Evolutionary conservation across 2,888 invertebrate species (phyloP).

Genomic region (Pseudoips prasinana): DNA sequence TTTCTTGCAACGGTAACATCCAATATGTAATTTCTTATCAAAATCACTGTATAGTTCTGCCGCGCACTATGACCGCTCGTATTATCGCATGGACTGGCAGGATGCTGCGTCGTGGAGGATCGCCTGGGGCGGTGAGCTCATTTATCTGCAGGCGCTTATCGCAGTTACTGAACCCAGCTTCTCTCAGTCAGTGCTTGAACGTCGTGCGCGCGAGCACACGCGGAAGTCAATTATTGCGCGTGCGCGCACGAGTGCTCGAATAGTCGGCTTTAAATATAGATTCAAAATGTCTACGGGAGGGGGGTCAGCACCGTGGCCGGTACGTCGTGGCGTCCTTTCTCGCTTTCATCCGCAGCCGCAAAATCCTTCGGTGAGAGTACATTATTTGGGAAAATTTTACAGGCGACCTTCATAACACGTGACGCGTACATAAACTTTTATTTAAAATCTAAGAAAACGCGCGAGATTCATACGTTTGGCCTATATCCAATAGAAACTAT

Average conservation of each 20-base stretch:
- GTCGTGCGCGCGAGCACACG: constrained; percentile 77
- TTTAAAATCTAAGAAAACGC: constrained; percentile 66
- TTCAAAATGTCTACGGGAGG: constrained; percentile 78
- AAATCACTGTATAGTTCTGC: constrained; percentile 31
- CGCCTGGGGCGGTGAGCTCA: constrained; percentile 77
- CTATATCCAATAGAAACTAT: constrained; percentile 74
- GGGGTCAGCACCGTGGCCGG: constrained; percentile 88
- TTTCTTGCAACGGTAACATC: constrained; percentile 67
- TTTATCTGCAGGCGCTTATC: constrained; percentile 73
- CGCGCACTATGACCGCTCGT: constrained; percentile 56
- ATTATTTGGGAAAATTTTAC: constrained; percentile 50
- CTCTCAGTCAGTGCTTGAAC: constrained; percentile 74
- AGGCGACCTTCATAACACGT: constrained; percentile 53
- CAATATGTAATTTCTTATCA: constrained; percentile 35
- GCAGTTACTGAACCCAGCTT: constrained; percentile 57
- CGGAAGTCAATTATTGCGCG: constrained; percentile 78
- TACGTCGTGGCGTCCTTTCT: constrained; percentile 83
- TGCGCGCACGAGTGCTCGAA: constrained; percentile 75
- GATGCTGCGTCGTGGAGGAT: constrained; percentile 73
- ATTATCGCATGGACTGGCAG: constrained; percentile 69
- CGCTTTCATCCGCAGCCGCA: constrained; percentile 65
- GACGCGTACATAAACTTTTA: constrained; percentile 69
- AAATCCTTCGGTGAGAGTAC: constrained; percentile 73
- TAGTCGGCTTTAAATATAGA: constrained; percentile 79
- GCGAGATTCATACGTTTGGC: constrained; percentile 71